Evolutionary conservation across 2,888 invertebrate genomes (phyloP).

Genomic region (Pristionchus arcanus): DNA sequence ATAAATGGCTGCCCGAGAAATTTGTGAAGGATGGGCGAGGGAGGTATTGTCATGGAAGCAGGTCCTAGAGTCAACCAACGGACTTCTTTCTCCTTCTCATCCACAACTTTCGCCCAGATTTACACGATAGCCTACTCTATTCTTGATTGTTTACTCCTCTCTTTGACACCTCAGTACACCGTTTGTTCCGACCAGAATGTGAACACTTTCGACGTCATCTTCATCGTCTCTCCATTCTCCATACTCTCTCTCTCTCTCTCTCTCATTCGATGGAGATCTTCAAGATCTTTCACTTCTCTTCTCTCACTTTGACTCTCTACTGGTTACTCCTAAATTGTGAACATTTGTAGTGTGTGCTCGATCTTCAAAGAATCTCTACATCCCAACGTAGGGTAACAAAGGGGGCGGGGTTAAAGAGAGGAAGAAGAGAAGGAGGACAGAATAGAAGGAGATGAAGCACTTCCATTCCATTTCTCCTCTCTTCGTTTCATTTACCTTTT

Average conservation of each 20-base stretch:
- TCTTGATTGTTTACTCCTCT: constrained; percentile 16
- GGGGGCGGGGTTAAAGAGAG: background rate
- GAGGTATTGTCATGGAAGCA: background rate
- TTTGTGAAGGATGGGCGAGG: background rate
- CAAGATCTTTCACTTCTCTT: constrained; percentile 8
- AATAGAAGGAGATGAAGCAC: constrained; percentile 12
- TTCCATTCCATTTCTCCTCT: background rate
- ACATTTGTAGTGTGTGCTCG: constrained; percentile 42
- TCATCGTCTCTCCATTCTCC: constrained; percentile 1
- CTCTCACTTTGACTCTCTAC: background rate
- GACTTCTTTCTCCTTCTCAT: background rate
- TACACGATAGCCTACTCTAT: constrained; percentile 11
- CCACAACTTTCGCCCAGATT: background rate
- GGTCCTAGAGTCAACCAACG: background rate
- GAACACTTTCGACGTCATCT: background rate
- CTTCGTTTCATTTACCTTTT: background rate
- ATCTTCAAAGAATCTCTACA: constrained; percentile 37
- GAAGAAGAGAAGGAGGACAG: background rate
- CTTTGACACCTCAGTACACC: constrained; percentile 41
- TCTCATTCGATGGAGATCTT: constrained; percentile 4
- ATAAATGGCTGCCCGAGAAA: background rate
- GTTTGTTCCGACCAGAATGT: constrained; percentile 8
- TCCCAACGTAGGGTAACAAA: constrained; percentile 17
- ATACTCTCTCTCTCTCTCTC: background rate
- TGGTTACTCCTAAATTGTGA: constrained; percentile 29